Evolutionary conservation across 37 sponge, comb jelly and placozoan species (phyloP).

Genomic region (Hexactinellida sp.): DNA sequence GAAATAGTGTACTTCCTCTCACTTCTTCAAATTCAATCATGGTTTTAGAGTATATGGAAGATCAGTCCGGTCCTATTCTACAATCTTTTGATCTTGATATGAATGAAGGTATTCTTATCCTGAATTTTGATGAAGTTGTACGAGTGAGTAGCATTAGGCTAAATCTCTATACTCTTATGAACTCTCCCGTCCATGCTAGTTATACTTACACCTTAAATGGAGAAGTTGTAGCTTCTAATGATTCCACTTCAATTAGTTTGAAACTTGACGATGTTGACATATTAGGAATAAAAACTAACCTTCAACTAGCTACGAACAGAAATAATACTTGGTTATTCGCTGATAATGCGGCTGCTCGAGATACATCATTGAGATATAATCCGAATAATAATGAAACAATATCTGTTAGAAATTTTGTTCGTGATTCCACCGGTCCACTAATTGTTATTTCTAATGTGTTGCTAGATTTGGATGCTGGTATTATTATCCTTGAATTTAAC

Average conservation of each 20-base stretch:
- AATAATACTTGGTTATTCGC: constrained; percentile 55
- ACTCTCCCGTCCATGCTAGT: not conserved
- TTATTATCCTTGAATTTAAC: constrained; percentile 50
- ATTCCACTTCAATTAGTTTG: constrained; percentile 32
- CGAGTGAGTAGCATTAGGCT: constrained; percentile 31
- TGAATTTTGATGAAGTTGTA: constrained; percentile 70
- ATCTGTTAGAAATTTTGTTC: constrained; percentile 35
- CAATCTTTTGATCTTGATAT: constrained; percentile 54
- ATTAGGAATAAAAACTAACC: constrained; percentile 47
- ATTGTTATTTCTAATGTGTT: constrained; percentile 21
- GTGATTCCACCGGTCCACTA: constrained; percentile 55
- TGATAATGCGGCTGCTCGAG: constrained; percentile 35
- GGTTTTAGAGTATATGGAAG: constrained; percentile 32
- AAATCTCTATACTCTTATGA: constrained; percentile 33
- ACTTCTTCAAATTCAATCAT: not conserved
- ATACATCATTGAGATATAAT: constrained; percentile 44
- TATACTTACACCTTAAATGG: constrained; percentile 24
- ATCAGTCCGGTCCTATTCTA: constrained; percentile 43
- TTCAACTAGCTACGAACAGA: constrained; percentile 42
- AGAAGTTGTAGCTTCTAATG: constrained; percentile 28
- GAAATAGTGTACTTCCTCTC: constrained; percentile 1
- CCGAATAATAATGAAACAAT: constrained; percentile 23
- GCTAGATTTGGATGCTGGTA: constrained; percentile 47
- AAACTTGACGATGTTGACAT: constrained; percentile 41
- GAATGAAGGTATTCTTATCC: constrained; percentile 32